Evolutionary conservation across 2,888 invertebrate species (phyloP), one percentile per base, ranked within the genome.

Genomic region (Dynastes grantii): DNA sequence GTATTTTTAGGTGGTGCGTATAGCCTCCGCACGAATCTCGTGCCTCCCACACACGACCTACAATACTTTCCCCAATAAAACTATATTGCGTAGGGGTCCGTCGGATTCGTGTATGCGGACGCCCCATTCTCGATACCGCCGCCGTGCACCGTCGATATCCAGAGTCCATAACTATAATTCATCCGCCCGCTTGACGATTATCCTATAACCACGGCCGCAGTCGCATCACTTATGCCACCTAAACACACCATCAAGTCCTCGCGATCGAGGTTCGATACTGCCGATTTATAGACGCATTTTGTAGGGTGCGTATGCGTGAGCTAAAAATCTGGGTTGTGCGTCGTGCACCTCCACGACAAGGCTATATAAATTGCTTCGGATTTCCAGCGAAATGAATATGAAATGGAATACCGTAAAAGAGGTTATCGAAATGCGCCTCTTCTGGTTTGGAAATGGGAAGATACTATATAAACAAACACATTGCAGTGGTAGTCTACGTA

Each of bases 131-230:
- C 70, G 22, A 22, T 22, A 22, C 22, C 0, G 77, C 79, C 79
- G 80, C 45, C 81, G 81, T 79, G 71, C 80, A 79, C 79, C 78
- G 76, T 78, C 83, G 83, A 83, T 81, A 82, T 83, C 81, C 83
- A 77, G 81, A 84, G 84, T 85, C 86, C 83, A 87, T 87, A 86
- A 86, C 84, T 85, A 84, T 86, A 87, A 87, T 80, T 87, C 85
- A 86, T 76, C 80, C 73, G 58, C 77, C 78, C 78, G 79, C 80
- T 79, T 82, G 78, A 82, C 84, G 85, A 85, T 84, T 84, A 84
- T 84, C 84, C 84, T 81, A 83, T 81, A 81, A 82, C 82, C 80
- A 83, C 81, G 27, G 51, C 68, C 29, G 65, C 45, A 22, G 65
- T 45, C 65, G 73, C 61, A 75, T 75, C 73, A 75, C 73, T 61